These are phyloP conservation scores for Siphlonurus alternatus DNA, from an alignment of 2,888 invertebrate genomes.

Conservation along the genomic window DNA sequence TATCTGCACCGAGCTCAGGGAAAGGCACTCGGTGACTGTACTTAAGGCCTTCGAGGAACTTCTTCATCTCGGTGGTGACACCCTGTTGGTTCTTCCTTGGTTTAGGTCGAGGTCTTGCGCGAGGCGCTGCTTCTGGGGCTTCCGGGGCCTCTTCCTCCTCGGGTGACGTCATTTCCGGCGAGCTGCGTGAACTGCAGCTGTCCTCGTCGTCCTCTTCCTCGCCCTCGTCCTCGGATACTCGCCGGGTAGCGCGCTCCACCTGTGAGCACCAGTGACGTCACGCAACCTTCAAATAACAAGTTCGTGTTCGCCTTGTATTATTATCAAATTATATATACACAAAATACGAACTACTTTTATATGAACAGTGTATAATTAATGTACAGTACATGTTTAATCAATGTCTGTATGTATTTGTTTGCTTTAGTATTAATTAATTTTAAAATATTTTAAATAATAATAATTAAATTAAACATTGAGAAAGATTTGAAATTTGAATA, in stretches of 20 bases:
- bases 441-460: no score
- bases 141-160: constrained; percentile 7
- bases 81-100: background rate
- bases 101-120: background rate
- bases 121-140: background rate
- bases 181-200: background rate
- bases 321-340: no score
- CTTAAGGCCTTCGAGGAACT: background rate
- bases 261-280: no score
- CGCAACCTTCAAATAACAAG: no score
- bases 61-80: background rate
- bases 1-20: constrained; percentile 50
- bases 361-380: no score
- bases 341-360: no score
- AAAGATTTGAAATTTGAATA: no score
- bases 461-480: no score
- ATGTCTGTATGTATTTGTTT: no score
- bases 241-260: background rate
- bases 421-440: no score
- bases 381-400: no score
- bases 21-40: constrained; percentile 36
- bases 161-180: constrained; percentile 7
- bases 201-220: background rate
- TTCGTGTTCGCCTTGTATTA: no score
- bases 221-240: background rate